Base-by-base conservation (phyloP, 2,888 invertebrate species). In the Metopia argyrocephala region DNA sequence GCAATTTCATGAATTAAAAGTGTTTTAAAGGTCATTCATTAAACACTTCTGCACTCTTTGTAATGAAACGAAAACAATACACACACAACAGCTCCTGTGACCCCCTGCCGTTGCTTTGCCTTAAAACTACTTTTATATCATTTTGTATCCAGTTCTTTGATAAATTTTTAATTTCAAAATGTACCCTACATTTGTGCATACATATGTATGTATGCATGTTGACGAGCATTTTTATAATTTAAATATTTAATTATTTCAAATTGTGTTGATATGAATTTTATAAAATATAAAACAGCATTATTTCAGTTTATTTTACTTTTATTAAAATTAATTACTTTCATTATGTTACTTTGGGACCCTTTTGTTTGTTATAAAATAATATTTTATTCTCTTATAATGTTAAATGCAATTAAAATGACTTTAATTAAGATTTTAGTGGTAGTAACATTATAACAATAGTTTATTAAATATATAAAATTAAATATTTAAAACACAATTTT, bases 1-100 rank as follows among this genome's bases (percentile, higher is more conserved):
- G 20, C 81, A 78, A 78, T 81, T 81, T 81, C 61, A 61, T 74
- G 78, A 66, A 74, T 69, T 76, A 80, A 80, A 76, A 69, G 73
- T 74, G 69, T 76, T 73, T 76, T 81, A 66, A 81, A 81, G 74
- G 78, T 78, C 74, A 70, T 70, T 69, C 74, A 61, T 81, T 81
- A 74, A 81, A 81, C 61, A 74, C 69, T 78, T 73, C 56, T 48
- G 70, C 65, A 27, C 59, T 78, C 18, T 38, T 70, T 66, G 45
- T 31, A 59, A 56, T 38, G n/a, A 50, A 59, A 56, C 27, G n/a
- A 50, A 50, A 64, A 46, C 20, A 2, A 57, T 28, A 57, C 59
- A 69, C 59, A 31, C 38, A 12, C 38, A 12, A 12, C 3, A 15
- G 38, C 38, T 38, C 12, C 15, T 38, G 9, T 38, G 15, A 38